Base-by-base conservation (phyloP, 2,888 invertebrate species). In the Hirtodrosophila confusa region DNA sequence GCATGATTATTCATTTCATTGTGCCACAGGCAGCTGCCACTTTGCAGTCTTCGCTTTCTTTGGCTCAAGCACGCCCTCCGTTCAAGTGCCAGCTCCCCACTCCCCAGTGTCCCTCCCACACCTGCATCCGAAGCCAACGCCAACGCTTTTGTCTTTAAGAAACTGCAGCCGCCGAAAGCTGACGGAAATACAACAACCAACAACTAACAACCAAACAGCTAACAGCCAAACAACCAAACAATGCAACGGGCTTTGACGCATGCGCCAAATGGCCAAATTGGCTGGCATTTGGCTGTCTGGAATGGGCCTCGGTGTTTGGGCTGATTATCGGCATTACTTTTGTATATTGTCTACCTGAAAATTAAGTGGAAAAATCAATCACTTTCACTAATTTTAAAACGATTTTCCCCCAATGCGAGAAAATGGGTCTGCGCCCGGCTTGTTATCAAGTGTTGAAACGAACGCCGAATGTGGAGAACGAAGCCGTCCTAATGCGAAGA, bases 371-470 rank as follows among this genome's bases (percentile, higher is more conserved):
- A 84, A 87, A 84, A 84, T 84, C 84, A 84, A 84, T 84, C 84
- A 84, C 84, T 84, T 84, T 84, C 84, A 84, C 84, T 84, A 86
- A 84, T 86, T 88, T 84, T 69, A 84, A 75, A 82, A 72, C 84
- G 75, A 73, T 80, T 82, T 85, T 75, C 62, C 62, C 48, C 56
- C 47, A 61, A 67, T 61, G 60, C 63, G 24, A 69, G 72, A 68
- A 84, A 80, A 84, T 68, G 75, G 49, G 48, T 62, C 69, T 67
- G 54, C 56, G 45, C 40, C 27, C 48, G 51, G 56, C 67, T 75
- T 67, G 68, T 83, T 83, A 83, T 83, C 82, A 86, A 83, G 82
- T 83, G 82, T 83, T 78, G 86, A 75, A 80, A 69, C 70, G 27
- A 66, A 69, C 70, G 70, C 69, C 75, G 80, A 77, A 64, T 66